A percentile compares a stretch with the other conserved stretches of the same genome.
phyloP scores from a whole-genome alignment of 2,797 vertebrate species.

The Sebastes wilsoni region DNA sequence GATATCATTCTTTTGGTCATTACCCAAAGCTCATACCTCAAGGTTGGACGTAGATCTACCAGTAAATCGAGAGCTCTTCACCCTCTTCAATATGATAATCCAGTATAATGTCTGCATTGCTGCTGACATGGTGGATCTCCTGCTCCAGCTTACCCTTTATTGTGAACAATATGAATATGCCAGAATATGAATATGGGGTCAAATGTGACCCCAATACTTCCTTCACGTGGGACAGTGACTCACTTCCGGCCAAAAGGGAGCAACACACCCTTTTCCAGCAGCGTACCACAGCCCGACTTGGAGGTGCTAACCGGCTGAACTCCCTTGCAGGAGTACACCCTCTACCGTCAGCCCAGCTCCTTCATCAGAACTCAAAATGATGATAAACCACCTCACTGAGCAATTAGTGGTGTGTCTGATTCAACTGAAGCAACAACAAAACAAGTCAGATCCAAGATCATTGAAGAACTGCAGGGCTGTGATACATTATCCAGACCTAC shows the following conservation, averaged over 20 bases:
- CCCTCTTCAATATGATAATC: too few relatives aligned
- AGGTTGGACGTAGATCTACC: background rate
- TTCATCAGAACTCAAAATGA: slow-evolving; percentile 5
- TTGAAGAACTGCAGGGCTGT: slow-evolving; percentile 2
- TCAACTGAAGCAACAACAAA: slow-evolving; percentile 3
- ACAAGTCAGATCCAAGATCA: slow-evolving; percentile 16
- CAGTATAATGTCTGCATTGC: background rate
- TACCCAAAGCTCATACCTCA: background rate
- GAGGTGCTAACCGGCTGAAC: background rate
- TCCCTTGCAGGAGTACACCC: background rate
- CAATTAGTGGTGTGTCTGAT: slow-evolving; percentile 17
- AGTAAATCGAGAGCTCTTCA: background rate
- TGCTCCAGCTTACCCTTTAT: background rate
- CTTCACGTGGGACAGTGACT: background rate
- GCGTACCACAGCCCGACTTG: background rate
- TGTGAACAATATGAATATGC: background rate
- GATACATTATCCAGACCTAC: slow-evolving; percentile 33
- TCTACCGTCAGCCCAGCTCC: background rate
- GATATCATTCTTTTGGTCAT: background rate
- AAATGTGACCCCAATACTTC: background rate
- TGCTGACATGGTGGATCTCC: background rate
- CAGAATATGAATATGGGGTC: too few relatives aligned
- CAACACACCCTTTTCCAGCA: background rate
- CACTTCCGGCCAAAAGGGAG: background rate
- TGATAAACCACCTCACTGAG: slow-evolving; percentile 9